phyloP scores from a whole-genome alignment of 2,797 vertebrate genomes.

The Choloepus didactylus region DNA sequence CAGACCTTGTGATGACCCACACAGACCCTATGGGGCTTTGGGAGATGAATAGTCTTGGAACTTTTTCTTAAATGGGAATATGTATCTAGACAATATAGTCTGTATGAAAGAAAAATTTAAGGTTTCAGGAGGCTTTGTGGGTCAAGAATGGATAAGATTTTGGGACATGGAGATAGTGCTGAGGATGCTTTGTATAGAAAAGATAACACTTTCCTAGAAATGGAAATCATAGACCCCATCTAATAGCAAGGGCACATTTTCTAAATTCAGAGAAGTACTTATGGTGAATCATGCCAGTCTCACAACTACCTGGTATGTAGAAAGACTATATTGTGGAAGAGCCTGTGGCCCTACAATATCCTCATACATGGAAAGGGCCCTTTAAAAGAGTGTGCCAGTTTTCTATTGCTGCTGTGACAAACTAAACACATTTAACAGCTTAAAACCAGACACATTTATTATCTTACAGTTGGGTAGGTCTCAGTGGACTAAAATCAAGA shows the following conservation, averaged over 20 bases:
- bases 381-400: not conserved
- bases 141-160: not conserved
- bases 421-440: not conserved
- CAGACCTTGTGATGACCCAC: not conserved
- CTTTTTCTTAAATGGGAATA: not conserved
- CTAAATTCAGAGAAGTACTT: not conserved
- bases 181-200: not conserved
- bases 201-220: not conserved
- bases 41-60: not conserved
- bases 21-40: not conserved
- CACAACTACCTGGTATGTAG: not conserved
- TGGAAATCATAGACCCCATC: not conserved
- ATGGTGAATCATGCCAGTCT: not conserved
- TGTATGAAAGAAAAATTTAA: not conserved
- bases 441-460: not conserved
- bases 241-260: not conserved
- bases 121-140: not conserved
- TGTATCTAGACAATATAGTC: not conserved
- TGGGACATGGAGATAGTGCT: not conserved
- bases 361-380: not conserved
- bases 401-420: not conserved
- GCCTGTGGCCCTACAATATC: not conserved
- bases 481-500: not conserved
- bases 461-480: not conserved
- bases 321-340: not conserved